Evolutionary conservation across 2,113 vertebrate species (phyloP), one percentile per base, ranked within the genome.

Genomic region (Phycodurus eques): DNA sequence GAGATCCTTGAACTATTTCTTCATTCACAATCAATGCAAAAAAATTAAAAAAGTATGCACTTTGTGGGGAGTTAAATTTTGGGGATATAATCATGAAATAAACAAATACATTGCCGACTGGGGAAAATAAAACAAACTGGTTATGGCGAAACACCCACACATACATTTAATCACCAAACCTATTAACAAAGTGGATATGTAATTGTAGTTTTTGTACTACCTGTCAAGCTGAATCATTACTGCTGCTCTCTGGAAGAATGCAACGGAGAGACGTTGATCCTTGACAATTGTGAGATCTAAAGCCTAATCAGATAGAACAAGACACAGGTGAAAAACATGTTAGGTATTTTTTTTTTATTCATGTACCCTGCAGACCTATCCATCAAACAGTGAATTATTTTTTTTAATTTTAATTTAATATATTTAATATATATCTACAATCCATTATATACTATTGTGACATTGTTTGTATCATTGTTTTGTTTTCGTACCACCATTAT

Each of bases 231-330:
- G 91, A 88, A 95, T 91, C 63, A 87, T 87, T 62, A 95, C 92
- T 19, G 92, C 92, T 0, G 94, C 92, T 69, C 94, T 93, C 86
- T 98, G 97, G 69, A 96, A 95, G 86, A 95, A 97, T 42, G 91
- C 95, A 0, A 97, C 92, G 11, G 95, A 95, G 14, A 98, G 86
- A 39, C 93, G 92, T 33, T 86, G 82, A 67, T 98, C 96, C 80
- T 94, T 96, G 0, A 76, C 73, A 7, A 97, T 60, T 0, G 93
- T 91, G 19, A 88, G 66, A 78, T 94, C 69, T 4, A 96, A 94
- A 17, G 93, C 93, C 97, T 98, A 70, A 13, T 70, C 5, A 80
- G n/a, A 71, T 14, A 61, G 22, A 61, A 35, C 15, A 9, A 31
- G 14, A 35, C 14, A 33, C 33, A 12, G 27, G 31, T 60, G 3